Percentiles rank a stretch among this genome's conserved stretches.
Evolutionary conservation across 2,113 vertebrate genomes (phyloP).

Genomic region (Daubentonia madagascariensis): DNA sequence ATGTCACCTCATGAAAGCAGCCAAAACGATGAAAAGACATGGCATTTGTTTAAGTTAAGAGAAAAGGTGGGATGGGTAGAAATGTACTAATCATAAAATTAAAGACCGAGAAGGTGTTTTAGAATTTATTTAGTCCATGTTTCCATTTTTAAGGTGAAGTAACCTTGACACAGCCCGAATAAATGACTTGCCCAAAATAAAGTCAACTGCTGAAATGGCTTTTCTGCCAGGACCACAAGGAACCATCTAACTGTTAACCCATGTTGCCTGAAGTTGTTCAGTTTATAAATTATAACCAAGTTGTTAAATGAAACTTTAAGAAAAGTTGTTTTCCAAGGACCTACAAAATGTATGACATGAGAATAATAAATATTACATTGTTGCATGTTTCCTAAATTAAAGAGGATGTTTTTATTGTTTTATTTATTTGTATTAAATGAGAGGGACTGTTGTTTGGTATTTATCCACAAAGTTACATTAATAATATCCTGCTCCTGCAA

Average conservation of each 20-base stretch:
- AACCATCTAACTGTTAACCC: not conserved
- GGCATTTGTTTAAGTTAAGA: not conserved
- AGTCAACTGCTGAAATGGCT: not conserved
- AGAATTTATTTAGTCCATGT: not conserved
- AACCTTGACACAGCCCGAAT: not conserved
- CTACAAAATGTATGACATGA: not conserved
- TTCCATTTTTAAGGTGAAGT: not conserved
- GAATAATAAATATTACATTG: not conserved
- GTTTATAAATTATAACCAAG: not conserved
- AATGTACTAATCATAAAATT: not conserved
- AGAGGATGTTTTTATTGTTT: not conserved
- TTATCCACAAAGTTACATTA: not conserved
- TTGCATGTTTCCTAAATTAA: not conserved
- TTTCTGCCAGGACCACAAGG: not conserved
- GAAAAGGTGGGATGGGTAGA: not conserved
- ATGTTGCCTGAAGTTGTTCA: not conserved
- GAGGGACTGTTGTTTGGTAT: not conserved
- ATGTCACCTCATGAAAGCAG: not conserved
- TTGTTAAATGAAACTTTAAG: not conserved
- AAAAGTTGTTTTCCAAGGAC: not conserved
- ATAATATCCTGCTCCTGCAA: not conserved
- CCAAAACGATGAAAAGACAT: not conserved
- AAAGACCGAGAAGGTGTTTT: not conserved
- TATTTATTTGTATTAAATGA: slow-evolving; percentile 11
- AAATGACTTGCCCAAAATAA: not conserved